phyloP scores from a whole-genome alignment of 2,888 invertebrate genomes.

The Hylaea fasciaria region DNA sequence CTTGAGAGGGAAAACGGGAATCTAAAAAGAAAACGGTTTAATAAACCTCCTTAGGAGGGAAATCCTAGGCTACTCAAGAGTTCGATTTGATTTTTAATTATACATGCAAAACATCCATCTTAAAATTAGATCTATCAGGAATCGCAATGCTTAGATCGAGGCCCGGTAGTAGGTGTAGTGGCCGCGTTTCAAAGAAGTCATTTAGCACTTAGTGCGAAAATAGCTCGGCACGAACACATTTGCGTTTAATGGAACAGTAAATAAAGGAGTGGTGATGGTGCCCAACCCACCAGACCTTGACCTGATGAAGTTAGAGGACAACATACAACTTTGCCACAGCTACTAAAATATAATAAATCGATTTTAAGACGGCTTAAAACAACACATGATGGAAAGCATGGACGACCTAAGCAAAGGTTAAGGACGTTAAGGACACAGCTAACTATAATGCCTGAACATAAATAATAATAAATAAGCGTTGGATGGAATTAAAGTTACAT shows the following conservation, averaged over 20 bases:
- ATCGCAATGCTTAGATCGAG: no score
- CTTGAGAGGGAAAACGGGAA: no score
- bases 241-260: slow-evolving; percentile 71
- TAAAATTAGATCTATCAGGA: no score
- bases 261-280: slow-evolving; percentile 66
- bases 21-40: no score
- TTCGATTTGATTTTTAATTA: no score
- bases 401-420: slow-evolving; percentile 24
- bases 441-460: slow-evolving; percentile 32
- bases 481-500: slow-evolving; percentile 17
- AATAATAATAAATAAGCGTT: slow-evolving; percentile 19
- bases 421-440: slow-evolving; percentile 18
- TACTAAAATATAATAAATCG: slow-evolving; percentile 35
- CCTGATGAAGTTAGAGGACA: slow-evolving; percentile 55
- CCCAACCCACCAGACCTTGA: slow-evolving; percentile 72
- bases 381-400: slow-evolving; percentile 20
- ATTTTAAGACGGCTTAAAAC: slow-evolving; percentile 7
- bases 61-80: no score
- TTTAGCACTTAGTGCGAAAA: slow-evolving; percentile 8
- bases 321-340: slow-evolving; percentile 35
- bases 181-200: background rate
- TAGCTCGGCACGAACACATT: slow-evolving; percentile 47
- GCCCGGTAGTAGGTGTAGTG: no score
- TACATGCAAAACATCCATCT: no score
- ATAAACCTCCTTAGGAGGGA: no score